A percentile compares a stretch with the other conserved stretches of the same genome.
phyloP scores from a whole-genome alignment of 2,888 invertebrate species.

The Mesorhabditis sp. region DNA sequence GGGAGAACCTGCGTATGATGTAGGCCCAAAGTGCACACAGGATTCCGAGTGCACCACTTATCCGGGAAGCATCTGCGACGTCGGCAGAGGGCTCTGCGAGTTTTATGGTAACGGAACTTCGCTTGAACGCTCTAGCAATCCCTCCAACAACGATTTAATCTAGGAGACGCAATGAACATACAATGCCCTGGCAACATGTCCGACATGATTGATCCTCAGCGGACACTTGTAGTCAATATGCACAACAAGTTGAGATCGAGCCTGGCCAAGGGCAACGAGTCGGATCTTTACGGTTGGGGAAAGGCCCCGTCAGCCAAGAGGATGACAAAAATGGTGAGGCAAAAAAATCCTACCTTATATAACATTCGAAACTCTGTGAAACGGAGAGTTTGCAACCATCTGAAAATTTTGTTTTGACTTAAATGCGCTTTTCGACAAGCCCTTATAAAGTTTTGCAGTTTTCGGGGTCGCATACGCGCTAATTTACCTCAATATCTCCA shows the following conservation, averaged over 20 bases:
- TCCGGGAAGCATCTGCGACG: slow-evolving; percentile 4
- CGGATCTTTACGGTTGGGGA: neutral
- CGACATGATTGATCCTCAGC: neutral
- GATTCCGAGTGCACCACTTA: neutral
- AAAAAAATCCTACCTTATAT: no score
- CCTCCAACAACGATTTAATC: neutral
- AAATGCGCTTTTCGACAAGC: no score
- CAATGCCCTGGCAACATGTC: neutral
- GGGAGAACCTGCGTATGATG: neutral
- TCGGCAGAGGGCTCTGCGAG: neutral
- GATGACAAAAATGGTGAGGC: neutral
- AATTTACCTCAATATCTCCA: no score
- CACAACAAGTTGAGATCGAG: slow-evolving; percentile 3
- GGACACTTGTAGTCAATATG: neutral
- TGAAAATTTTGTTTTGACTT: no score
- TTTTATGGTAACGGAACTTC: neutral
- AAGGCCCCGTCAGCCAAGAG: neutral
- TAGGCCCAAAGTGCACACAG: neutral
- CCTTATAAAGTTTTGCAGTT: no score
- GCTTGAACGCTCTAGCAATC: no score
- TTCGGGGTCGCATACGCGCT: no score
- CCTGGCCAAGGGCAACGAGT: neutral
- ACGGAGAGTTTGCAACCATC: no score
- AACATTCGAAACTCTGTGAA: no score
- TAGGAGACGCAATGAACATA: neutral